phyloP scores from a whole-genome alignment of 2,797 vertebrate genomes.

The Salmo trutta region DNA sequence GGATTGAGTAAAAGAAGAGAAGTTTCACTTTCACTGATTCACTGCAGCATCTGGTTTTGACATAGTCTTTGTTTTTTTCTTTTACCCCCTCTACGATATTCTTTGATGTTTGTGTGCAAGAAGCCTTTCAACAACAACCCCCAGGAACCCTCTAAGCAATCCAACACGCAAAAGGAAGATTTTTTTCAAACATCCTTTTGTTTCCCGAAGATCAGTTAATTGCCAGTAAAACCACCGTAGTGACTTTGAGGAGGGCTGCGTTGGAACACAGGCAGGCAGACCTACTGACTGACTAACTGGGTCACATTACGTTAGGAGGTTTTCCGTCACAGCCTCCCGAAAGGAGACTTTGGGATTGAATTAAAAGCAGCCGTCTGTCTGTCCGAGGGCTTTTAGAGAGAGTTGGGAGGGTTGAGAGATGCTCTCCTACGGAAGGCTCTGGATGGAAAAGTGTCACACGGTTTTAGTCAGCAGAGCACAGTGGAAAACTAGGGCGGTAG shows the following conservation, averaged over 20 bases:
- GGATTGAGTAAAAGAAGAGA: background rate
- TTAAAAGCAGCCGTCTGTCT: constrained; percentile 63
- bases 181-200: constrained; percentile 19
- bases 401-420: constrained; percentile 21
- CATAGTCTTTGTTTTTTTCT: constrained; percentile 5
- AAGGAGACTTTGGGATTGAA: constrained; percentile 51
- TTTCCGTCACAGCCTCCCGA: constrained; percentile 54
- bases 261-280: constrained; percentile 35
- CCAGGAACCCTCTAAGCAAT: constrained; percentile 52
- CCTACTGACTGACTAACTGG: constrained; percentile 48
- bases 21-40: constrained; percentile 11
- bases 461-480: constrained; percentile 6
- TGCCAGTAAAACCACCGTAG: constrained; percentile 56
- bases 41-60: constrained; percentile 55
- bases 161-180: constrained; percentile 31
- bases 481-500: background rate
- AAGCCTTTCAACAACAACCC: constrained; percentile 51
- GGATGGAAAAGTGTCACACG: constrained; percentile 46
- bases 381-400: constrained; percentile 26
- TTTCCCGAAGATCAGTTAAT: constrained; percentile 47
- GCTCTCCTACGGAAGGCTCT: constrained; percentile 25
- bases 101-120: constrained; percentile 28
- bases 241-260: constrained; percentile 43
- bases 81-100: constrained; percentile 22
- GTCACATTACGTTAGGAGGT: constrained; percentile 66